Conservation (phyloP, 1,140 invertebrate genomes). For the Gonioctena quinquepunctata region DNA sequence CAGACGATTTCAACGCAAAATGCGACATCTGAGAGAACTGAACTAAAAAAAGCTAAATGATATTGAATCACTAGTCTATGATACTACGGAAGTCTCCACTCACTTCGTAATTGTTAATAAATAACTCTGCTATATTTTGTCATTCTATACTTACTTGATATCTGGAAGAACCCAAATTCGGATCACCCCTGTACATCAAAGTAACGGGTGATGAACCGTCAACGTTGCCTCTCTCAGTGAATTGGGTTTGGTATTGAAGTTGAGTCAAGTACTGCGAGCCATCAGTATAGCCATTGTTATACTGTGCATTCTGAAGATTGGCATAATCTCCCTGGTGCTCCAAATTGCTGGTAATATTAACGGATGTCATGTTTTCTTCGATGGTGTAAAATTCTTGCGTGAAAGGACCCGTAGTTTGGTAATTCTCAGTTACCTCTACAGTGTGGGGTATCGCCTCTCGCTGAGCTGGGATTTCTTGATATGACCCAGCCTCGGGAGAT, state of each 20-base stretch:
- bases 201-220: conserved; percentile 37
- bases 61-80: too few relatives aligned
- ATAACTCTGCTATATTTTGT: too few relatives aligned
- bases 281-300: conserved; percentile 32
- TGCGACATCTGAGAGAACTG: too few relatives aligned
- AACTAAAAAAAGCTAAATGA: too few relatives aligned
- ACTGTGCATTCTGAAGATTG: conserved; percentile 42
- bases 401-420: not conserved
- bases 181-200: conserved; percentile 38
- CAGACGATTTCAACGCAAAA: too few relatives aligned
- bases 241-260: conserved; percentile 37
- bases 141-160: conserved; percentile 39
- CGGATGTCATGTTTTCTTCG: not conserved
- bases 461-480: conserved; percentile 9
- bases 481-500: conserved; percentile 11
- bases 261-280: conserved; percentile 38
- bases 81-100: too few relatives aligned
- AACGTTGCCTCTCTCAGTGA: conserved; percentile 25
- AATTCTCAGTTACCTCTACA: conserved; percentile 7
- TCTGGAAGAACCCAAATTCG: conserved; percentile 39
- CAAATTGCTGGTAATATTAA: not conserved
- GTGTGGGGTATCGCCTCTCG: not conserved
- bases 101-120: too few relatives aligned
- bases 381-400: conserved; percentile 2
- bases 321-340: conserved; percentile 33